Base-by-base conservation (phyloP, 1,140 invertebrate species). In the Thaumatotibia leucotreta region DNA sequence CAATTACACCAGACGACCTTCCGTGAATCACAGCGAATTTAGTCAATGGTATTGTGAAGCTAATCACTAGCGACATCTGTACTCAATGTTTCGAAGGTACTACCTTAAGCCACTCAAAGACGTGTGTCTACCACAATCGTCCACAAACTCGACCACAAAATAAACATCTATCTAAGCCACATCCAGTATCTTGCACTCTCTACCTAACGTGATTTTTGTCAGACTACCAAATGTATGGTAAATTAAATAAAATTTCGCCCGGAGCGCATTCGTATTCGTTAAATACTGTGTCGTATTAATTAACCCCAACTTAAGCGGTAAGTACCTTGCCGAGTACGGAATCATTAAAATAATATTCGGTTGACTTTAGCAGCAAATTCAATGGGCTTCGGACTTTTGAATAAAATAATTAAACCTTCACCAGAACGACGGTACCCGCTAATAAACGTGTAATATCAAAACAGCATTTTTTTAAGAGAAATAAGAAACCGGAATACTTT, bases 171-270 rank as follows among this genome's bases (percentile, higher is more conserved):
- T 8, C 1, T 22, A 49, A 10, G 27, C 23, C 65, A 27, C 33
- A 70, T 74, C 74, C 64, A 74, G 61, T 68, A 52, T 67, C 27
- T 24, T 39, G 71, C 70, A 29, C 69, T 68, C 63, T 71, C 5
- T 33, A 24, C 50, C 35, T 79, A 80, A 63, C 61, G 76, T 77
- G 77, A 82, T 85, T 84, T 86, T 84, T 83, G 77, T 84, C 27
- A 31, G 52, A 58, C 52, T 76, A 83, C 80, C 74, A 73, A 83
- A 86, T 73, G 73, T 69, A 80, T 79, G 74, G 68, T 72, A 81
- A 75, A 82, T 84, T 86, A 78, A 84, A 82, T 83, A 80, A 82
- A 86, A 82, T 72, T 74, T 72, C 67, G 69, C 73, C 72, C 23
- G 52, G 24, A 27, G 23, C 52, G 52, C 24, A 58, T 58, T 58